A percentile compares a stretch with the other conserved stretches of the same genome.
These are phyloP conservation scores for Odontamblyopus lacepedii DNA, from an alignment of 2,797 vertebrate genomes.

Conservation along the genomic window DNA sequence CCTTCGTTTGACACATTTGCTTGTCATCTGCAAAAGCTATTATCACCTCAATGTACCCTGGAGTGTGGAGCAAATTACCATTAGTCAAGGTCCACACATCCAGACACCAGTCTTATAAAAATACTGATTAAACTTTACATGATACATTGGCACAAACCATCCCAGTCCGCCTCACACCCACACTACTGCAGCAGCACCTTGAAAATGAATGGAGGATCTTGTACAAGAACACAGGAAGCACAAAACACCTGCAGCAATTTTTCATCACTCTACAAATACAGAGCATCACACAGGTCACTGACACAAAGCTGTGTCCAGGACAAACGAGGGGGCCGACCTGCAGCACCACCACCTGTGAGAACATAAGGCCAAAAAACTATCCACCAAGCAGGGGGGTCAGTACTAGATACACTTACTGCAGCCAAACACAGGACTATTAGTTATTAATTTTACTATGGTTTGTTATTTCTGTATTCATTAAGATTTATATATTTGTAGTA, in stretches of 20 bases:
- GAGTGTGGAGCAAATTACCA: slow-evolving; percentile 22
- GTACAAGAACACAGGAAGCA: slow-evolving; percentile 5
- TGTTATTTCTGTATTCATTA: not conserved
- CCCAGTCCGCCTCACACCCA: slow-evolving; percentile 8
- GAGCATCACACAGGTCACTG: not conserved
- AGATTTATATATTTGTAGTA: not conserved
- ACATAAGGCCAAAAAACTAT: not conserved
- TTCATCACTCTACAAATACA: not conserved
- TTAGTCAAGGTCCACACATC: slow-evolving; percentile 7
- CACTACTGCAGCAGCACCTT: slow-evolving; percentile 3
- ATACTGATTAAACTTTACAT: not conserved
- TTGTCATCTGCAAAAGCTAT: slow-evolving; percentile 34
- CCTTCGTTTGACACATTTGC: slow-evolving; percentile 28
- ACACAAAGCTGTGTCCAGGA: slow-evolving; percentile 11
- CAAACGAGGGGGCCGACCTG: slow-evolving; percentile 5
- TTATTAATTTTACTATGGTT: not conserved
- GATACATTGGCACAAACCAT: slow-evolving; percentile 4
- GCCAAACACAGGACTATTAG: not conserved
- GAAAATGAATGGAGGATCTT: slow-evolving; percentile 19
- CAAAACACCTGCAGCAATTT: slow-evolving; percentile 6
- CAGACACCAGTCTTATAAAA: slow-evolving; percentile 17
- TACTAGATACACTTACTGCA: slow-evolving; percentile 3
- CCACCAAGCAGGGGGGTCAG: not conserved
- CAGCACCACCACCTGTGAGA: slow-evolving; percentile 11
- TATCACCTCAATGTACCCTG: slow-evolving; percentile 27